phyloP scores from a whole-genome alignment of 2,888 invertebrate species.

The Branchinecta sandiegonensis region DNA sequence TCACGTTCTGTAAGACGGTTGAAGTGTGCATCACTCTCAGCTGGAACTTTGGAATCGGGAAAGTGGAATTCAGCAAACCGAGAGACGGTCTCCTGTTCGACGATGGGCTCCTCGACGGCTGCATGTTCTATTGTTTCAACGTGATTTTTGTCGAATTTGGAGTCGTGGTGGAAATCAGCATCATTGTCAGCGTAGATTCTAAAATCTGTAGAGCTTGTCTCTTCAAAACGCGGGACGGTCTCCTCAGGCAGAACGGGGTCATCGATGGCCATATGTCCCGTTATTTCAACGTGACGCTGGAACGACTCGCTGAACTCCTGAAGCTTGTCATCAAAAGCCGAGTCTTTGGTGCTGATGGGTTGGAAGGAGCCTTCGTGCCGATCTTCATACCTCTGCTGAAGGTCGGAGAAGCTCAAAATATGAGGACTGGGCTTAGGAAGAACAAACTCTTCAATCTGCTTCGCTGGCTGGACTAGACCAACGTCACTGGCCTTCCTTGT shows the following conservation, averaged over 20 bases:
- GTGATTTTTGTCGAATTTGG: too few relatives aligned
- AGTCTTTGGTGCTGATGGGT: neutral
- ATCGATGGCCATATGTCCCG: neutral
- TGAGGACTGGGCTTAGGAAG: slow-evolving; percentile 8
- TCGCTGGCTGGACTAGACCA: neutral
- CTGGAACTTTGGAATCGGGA: too few relatives aligned
- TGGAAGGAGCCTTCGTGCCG: slow-evolving; percentile 1
- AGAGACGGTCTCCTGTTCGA: too few relatives aligned
- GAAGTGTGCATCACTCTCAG: too few relatives aligned
- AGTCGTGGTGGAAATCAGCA: too few relatives aligned
- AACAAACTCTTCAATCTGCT: neutral
- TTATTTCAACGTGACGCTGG: neutral
- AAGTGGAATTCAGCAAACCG: too few relatives aligned
- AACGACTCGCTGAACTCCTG: neutral
- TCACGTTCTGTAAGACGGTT: too few relatives aligned
- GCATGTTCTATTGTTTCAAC: too few relatives aligned
- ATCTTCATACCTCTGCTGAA: slow-evolving; percentile 14
- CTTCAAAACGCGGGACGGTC: neutral
- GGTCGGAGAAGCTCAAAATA: slow-evolving; percentile 7
- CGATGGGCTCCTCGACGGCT: too few relatives aligned
- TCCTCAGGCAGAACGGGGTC: neutral
- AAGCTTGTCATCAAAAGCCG: neutral
- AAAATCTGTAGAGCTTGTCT: too few relatives aligned
- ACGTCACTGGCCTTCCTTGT: neutral
- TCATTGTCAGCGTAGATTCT: too few relatives aligned